Base-by-base conservation (phyloP, 2,888 invertebrate genomes). In the Aleiodes leptofemur region DNA sequence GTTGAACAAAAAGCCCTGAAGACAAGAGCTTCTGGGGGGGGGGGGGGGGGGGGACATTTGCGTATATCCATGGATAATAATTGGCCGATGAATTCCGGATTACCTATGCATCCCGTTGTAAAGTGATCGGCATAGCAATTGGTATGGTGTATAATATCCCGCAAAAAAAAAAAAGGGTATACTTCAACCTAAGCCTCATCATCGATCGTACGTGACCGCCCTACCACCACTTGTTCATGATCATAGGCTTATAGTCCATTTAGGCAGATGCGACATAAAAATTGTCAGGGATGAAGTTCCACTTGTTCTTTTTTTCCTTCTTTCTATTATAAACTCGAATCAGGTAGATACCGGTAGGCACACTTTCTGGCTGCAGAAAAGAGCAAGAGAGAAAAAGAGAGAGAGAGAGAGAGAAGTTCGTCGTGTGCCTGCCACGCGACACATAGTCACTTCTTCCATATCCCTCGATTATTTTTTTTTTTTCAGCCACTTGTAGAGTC, bases 221-320 rank as follows among this genome's bases (percentile, higher is more conserved):
- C 31, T 66, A 23, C 50, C 23, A 48, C 14, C 73, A 16, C 14
- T 31, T 50, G 14, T 53, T 29, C 71, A 79, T 82, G 81, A 86
- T 86, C 83, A 84, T 81, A 84, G 82, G 84, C 79, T 83, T 80
- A 79, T 56, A 55, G 76, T 77, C 78, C 82, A 82, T 84, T 86
- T 85, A 86, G 86, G 86, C 86, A 86, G 86, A 86, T 86, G 86
- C 83, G 83, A 83, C 84, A 83, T 16, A 59, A 38, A 69, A 76
- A 73, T 73, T 53, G 16, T 51, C 31, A 51, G 68, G 16, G 29
- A 51, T 68, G 31, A 31, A 31, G 13, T 29, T 56, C 16, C 23
- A 14, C 14, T 56, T 7, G 29, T 57, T 29, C 29, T n/a, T 31
- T 29, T 57, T 9, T 48, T 29, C 13, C 11, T 14, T 29, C 14